Conservation (phyloP, 2,113 vertebrate genomes). For the Myiagra hebetior region DNA sequence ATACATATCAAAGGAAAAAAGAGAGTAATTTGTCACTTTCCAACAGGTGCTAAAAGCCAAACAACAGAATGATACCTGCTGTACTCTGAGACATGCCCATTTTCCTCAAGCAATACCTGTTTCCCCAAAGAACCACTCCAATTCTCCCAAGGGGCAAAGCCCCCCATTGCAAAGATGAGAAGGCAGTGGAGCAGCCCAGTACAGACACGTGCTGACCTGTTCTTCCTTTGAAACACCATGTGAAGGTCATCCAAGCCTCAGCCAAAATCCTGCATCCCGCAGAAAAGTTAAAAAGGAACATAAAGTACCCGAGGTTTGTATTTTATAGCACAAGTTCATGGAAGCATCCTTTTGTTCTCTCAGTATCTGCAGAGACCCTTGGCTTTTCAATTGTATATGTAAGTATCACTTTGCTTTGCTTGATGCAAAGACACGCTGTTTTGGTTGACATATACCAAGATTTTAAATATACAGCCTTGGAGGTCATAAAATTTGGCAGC, state of each 20-base stretch:
- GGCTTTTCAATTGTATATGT: background rate
- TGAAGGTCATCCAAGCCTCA: background rate
- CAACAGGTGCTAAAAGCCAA: constrained; percentile 15
- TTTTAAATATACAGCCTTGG: background rate
- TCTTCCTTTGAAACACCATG: background rate
- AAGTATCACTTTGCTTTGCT: background rate
- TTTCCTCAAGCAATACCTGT: background rate
- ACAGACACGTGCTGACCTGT: background rate
- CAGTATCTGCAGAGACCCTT: background rate
- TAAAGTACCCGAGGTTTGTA: background rate
- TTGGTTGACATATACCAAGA: background rate
- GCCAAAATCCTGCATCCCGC: background rate
- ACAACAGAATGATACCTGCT: background rate
- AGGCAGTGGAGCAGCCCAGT: background rate
- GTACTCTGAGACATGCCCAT: background rate
- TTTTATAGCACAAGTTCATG: background rate
- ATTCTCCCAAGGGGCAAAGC: background rate
- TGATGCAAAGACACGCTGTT: background rate
- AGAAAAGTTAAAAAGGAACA: background rate
- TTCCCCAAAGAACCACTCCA: background rate
- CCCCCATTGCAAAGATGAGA: fast-evolving
- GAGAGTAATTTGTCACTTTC: constrained; percentile 6
- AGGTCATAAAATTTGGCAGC: background rate
- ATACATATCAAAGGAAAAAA: background rate
- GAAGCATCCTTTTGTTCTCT: background rate